Conservation (phyloP, 2,113 vertebrate species). For the Orthochromis malagaraziensis region DNA sequence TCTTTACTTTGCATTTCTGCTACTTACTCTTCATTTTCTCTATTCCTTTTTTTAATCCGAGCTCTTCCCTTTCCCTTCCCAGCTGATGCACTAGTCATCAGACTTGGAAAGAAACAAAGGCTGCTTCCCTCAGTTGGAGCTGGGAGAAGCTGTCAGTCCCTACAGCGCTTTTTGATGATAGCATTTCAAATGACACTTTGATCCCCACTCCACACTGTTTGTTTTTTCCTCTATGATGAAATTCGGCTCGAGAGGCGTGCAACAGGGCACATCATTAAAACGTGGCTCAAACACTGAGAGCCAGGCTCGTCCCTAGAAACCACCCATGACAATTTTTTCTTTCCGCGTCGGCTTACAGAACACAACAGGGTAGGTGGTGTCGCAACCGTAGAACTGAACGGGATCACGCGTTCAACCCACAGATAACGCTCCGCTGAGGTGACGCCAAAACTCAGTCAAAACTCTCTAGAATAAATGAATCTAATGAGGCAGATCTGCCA, state of each 20-base stretch:
- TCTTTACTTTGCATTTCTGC: background rate
- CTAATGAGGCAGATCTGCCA: slow-evolving; percentile 22
- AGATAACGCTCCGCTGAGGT: background rate
- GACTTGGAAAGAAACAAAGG: slow-evolving; percentile 42
- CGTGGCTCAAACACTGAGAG: slow-evolving; percentile 36
- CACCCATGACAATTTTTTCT: slow-evolving; percentile 12
- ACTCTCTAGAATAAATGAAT: slow-evolving; percentile 7
- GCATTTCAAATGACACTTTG: slow-evolving; percentile 73
- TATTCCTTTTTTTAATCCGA: background rate
- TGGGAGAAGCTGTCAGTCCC: slow-evolving; percentile 63
- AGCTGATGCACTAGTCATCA: slow-evolving; percentile 13
- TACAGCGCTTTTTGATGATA: slow-evolving; percentile 61
- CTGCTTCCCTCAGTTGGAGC: slow-evolving; percentile 45
- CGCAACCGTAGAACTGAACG: background rate
- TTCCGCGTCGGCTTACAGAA: slow-evolving; percentile 17
- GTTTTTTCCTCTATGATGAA: slow-evolving; percentile 64
- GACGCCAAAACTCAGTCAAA: slow-evolving; percentile 1
- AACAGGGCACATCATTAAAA: slow-evolving; percentile 67
- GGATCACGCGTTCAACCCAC: background rate
- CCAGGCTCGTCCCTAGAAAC: slow-evolving; percentile 38
- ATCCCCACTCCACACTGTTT: slow-evolving; percentile 61
- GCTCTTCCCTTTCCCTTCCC: background rate
- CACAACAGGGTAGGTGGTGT: background rate
- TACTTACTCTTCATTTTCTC: background rate
- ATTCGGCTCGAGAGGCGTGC: slow-evolving; percentile 54